Evolutionary conservation across 1,140 invertebrate species (phyloP), one percentile per base, ranked within the genome.

Genomic region (Solenopsis invicta): DNA sequence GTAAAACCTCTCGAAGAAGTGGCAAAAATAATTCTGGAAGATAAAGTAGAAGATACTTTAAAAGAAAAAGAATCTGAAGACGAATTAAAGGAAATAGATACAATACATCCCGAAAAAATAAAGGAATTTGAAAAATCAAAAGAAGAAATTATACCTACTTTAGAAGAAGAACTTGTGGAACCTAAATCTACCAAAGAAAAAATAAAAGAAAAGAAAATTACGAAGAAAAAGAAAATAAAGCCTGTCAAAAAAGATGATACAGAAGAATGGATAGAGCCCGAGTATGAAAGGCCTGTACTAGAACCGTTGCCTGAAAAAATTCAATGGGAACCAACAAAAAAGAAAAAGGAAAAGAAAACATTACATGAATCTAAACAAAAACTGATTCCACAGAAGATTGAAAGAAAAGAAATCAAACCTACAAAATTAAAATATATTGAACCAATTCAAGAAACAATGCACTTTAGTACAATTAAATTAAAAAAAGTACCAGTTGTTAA

Each of bases 391-490:
- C 85, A 93, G 54, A 95, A 93, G 75, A 94, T 96, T 71, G 94
- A 96, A 92, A 93, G 94, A 62, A 96, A 94, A 88, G 94, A 93
- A 92, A 93, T 95, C 1, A 95, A 93, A 88, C 91, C 94, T 67
- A 95, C 91, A 24, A 96, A 95, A 92, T 91, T 94, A 69, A 95
- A 94, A 90, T 95, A 94, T 50, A 92, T 86, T 24, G 95, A 95
- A 56, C 91, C 93, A 1, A 56, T 91, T 93, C 16, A 66, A 85
- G 92, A 95, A 74, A 95, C 95, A 85, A 93, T 95, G 12, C 96
- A 96, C 85, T 97, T 97, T 88, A 96, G 95, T 37, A 93, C 95
- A 87, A 95, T 97, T 10, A 97, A 97, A 95, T 94, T 97, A 62
- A 97, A 96, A 89, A 97, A 97, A 94, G 93, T 95, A 3, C 86